These are phyloP conservation scores for Plagodis pulveraria DNA, from an alignment of 2,888 invertebrate species.

Conservation along the genomic window DNA sequence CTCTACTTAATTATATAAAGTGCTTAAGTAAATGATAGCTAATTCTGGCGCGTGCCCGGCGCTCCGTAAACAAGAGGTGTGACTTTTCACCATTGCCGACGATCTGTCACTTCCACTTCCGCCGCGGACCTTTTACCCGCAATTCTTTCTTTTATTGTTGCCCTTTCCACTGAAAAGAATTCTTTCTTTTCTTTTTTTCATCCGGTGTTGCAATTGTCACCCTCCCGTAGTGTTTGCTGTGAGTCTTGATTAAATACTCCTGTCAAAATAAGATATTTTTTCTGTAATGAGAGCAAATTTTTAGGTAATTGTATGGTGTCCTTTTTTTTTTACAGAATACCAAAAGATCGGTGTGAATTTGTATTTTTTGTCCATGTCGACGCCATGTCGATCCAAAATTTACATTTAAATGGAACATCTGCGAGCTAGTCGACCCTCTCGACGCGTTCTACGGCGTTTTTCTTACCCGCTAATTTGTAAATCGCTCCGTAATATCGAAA, in stretches of 20 bases:
- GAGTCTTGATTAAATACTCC: constrained; percentile 78
- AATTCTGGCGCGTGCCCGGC: constrained; percentile 68
- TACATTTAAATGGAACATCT: constrained; percentile 85
- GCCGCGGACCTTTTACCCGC: constrained; percentile 62
- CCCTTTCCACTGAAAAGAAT: constrained; percentile 77
- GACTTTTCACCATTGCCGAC: constrained; percentile 81
- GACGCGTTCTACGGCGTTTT: constrained; percentile 74
- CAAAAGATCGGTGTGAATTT: too few relatives aligned
- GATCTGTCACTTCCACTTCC: constrained; percentile 84
- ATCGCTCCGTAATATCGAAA: constrained; percentile 82
- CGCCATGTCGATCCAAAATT: constrained; percentile 74
- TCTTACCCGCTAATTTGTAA: constrained; percentile 84
- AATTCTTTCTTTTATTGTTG: constrained; percentile 79
- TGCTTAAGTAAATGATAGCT: constrained; percentile 84
- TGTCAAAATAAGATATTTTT: constrained; percentile 74
- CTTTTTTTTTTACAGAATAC: too few relatives aligned
- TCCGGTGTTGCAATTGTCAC: constrained; percentile 80
- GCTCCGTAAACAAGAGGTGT: constrained; percentile 83
- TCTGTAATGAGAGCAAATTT: constrained; percentile 54
- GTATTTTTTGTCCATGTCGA: constrained; percentile 74
- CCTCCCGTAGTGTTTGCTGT: constrained; percentile 76
- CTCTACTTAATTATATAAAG: constrained; percentile 82
- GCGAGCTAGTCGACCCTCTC: constrained; percentile 78
- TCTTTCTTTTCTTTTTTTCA: constrained; percentile 65
- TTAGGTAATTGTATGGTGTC: constrained; percentile 25